phyloP scores from a whole-genome alignment of 2,113 vertebrate species.

The Lepisosteus osseus region DNA sequence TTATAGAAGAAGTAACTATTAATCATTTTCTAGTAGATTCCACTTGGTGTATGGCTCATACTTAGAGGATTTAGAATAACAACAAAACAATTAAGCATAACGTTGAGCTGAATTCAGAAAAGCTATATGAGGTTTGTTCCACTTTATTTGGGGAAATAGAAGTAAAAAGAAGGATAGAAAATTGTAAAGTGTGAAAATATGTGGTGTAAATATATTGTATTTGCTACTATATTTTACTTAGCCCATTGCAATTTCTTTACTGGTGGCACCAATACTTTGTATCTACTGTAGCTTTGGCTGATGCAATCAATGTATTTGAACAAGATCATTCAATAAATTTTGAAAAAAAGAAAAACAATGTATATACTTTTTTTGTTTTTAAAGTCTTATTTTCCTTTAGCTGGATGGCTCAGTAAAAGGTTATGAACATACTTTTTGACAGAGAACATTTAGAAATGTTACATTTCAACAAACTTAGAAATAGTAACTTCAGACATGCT shows the following conservation, averaged over 20 bases:
- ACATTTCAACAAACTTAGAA: no score
- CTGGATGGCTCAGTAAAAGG: no score
- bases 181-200: conserved; percentile 17
- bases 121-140: no score
- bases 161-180: background rate
- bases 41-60: background rate
- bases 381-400: no score
- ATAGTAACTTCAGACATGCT: no score
- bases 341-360: background rate
- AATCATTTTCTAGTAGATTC: background rate
- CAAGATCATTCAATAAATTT: conserved; percentile 15
- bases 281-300: background rate
- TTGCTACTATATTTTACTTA: background rate
- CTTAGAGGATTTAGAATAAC: background rate
- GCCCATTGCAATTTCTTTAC: conserved; percentile 9
- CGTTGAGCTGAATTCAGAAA: no score
- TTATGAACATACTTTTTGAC: no score
- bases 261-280: conserved; percentile 7
- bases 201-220: conserved; percentile 24
- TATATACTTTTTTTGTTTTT: no score
- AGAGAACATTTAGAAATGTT: no score
- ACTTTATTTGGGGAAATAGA: background rate
- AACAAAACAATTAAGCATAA: background rate
- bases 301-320: conserved; percentile 23
- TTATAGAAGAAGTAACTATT: background rate